These are phyloP conservation scores for Boulengeromyrus knoepffleri DNA, from an alignment of 2,113 vertebrate species.

Conservation along the genomic window DNA sequence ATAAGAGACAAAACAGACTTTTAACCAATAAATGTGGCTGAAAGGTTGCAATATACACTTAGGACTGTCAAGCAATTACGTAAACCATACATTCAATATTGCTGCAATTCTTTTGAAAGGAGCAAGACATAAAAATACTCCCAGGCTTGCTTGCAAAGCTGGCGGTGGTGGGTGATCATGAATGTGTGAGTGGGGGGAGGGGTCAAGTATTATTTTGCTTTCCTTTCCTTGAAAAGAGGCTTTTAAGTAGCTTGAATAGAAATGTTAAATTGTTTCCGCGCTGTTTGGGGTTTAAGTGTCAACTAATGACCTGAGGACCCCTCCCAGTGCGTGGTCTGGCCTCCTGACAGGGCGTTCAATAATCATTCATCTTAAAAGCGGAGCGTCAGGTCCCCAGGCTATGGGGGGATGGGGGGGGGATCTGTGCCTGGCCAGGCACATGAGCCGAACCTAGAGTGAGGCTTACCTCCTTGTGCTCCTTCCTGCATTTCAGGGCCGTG, in stretches of 20 bases:
- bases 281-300: not conserved
- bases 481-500: conserved; percentile 92
- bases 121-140: not conserved
- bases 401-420: not conserved
- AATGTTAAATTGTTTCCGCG: not conserved
- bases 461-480: conserved; percentile 97
- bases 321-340: not conserved
- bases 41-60: not conserved
- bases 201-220: not conserved
- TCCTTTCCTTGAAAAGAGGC: not conserved
- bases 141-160: not conserved
- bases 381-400: not conserved
- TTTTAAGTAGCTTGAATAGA: not conserved
- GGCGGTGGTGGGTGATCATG: not conserved
- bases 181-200: not conserved
- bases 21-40: not conserved
- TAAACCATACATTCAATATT: not conserved
- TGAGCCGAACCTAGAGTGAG: not conserved
- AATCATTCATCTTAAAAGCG: not conserved
- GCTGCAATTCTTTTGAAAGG: not conserved
- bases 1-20: not conserved
- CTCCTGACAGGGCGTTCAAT: not conserved
- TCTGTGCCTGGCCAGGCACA: not conserved
- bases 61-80: not conserved
- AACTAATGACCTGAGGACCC: not conserved